A percentile compares a stretch with the other conserved stretches of the same genome.
Evolutionary conservation across 2,797 vertebrate genomes (phyloP).

Genomic region (Hoplostethus atlanticus): DNA sequence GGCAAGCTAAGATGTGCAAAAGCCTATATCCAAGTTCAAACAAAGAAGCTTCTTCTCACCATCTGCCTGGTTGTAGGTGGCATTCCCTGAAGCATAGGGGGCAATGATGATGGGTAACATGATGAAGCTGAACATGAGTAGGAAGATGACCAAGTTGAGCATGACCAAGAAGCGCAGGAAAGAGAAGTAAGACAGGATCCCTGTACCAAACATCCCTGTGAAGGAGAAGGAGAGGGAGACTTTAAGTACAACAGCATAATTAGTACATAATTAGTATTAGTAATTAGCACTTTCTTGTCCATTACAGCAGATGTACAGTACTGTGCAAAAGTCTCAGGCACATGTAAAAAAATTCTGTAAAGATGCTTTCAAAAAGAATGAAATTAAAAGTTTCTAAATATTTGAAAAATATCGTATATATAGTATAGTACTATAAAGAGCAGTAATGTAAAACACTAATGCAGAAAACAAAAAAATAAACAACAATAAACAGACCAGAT

Average conservation of each 20-base stretch:
- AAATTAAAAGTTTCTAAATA: too few relatives aligned
- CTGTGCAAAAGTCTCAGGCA: too few relatives aligned
- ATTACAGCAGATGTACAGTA: neutral
- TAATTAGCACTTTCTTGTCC: neutral
- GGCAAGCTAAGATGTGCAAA: neutral
- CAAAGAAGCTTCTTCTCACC: constrained; percentile 60
- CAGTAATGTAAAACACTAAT: too few relatives aligned
- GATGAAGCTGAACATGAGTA: constrained; percentile 92
- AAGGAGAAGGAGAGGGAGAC: constrained; percentile 11
- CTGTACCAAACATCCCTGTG: constrained; percentile 94
- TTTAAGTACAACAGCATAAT: neutral
- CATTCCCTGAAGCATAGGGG: constrained; percentile 79
- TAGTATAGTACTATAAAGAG: too few relatives aligned
- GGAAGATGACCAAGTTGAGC: constrained; percentile 92
- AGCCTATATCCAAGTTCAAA: neutral
- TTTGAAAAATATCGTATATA: too few relatives aligned
- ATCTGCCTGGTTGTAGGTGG: constrained; percentile 72
- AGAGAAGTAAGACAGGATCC: constrained; percentile 96
- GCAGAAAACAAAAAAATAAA: too few relatives aligned
- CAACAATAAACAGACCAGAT: too few relatives aligned
- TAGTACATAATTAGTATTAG: too few relatives aligned
- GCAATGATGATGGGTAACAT: constrained; percentile 88
- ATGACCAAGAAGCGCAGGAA: constrained; percentile 96
- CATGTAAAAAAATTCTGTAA: too few relatives aligned
- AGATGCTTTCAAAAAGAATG: too few relatives aligned